phyloP scores from a whole-genome alignment of 2,797 vertebrate species.

The Malacoctenus gilli region DNA sequence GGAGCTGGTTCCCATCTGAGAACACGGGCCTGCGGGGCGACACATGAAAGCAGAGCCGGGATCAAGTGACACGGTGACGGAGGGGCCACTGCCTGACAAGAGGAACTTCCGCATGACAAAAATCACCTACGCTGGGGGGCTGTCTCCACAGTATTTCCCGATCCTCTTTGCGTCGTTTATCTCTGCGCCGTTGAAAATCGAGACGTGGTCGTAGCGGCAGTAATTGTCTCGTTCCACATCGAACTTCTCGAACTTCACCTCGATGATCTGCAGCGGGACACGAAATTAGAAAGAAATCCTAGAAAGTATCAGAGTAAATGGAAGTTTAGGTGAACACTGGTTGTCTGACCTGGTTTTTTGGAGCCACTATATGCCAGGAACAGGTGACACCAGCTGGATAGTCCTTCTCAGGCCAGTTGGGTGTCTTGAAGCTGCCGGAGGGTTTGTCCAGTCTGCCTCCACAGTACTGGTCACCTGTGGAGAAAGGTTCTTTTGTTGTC shows the following conservation, averaged over 20 bases:
- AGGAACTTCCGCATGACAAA: conserved; percentile 24
- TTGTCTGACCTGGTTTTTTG: conserved; percentile 90
- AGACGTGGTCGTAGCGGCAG: conserved; percentile 95
- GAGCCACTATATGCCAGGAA: conserved; percentile 95
- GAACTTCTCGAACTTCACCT: conserved; percentile 97
- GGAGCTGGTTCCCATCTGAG: conserved; percentile 93
- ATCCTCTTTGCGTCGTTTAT: conserved; percentile 94
- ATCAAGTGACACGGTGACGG: conserved; percentile 21
- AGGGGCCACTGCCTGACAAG: background rate
- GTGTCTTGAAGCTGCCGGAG: conserved; percentile 91
- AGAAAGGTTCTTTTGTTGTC: background rate
- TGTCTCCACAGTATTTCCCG: conserved; percentile 96
- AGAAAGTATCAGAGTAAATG: too few relatives aligned
- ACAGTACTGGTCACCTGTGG: conserved; percentile 94
- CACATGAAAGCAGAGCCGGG: conserved; percentile 3
- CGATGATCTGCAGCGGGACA: conserved; percentile 83
- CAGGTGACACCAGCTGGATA: conserved; percentile 96
- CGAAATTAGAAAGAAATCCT: background rate
- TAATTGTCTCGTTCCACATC: conserved; percentile 98
- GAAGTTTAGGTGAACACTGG: background rate
- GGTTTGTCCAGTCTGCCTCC: conserved; percentile 92
- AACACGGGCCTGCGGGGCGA: conserved; percentile 87
- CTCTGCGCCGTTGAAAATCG: conserved; percentile 94
- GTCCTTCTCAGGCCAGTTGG: conserved; percentile 97
- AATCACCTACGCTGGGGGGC: conserved; percentile 92